phyloP scores from a whole-genome alignment of 2,113 vertebrate species.

The Mugil cephalus region DNA sequence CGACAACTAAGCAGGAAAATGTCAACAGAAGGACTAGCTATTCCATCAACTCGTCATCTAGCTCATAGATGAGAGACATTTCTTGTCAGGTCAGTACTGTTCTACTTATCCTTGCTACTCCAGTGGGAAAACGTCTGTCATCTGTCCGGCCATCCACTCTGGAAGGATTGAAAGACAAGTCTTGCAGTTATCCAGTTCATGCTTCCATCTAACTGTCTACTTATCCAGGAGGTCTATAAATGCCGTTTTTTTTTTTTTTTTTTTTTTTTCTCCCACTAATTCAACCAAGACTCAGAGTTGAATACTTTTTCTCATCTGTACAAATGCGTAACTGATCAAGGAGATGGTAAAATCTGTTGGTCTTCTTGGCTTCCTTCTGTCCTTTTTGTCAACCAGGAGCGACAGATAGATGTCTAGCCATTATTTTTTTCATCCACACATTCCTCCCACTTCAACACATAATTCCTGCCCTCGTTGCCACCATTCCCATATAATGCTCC shows the following conservation, averaged over 20 bases:
- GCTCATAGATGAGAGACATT: constrained; percentile 4
- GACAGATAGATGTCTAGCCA: constrained; percentile 55
- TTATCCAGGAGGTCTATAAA: constrained; percentile 3
- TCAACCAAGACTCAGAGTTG: neutral
- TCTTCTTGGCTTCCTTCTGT: neutral
- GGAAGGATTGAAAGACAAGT: constrained; percentile 45
- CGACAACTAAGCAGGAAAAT: constrained; percentile 20
- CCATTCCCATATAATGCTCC: constrained; percentile 66
- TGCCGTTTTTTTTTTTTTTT: neutral
- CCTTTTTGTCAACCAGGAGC: neutral
- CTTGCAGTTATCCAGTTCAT: constrained; percentile 9
- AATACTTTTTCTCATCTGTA: neutral
- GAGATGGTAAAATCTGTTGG: constrained; percentile 16
- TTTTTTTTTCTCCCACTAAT: too few relatives aligned
- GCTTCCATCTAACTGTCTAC: neutral
- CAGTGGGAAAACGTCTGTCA: constrained; percentile 25
- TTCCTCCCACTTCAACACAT: constrained; percentile 18
- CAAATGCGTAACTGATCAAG: constrained; percentile 24
- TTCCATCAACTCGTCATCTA: constrained; percentile 35
- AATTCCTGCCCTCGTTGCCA: constrained; percentile 35
- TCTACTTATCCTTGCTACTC: constrained; percentile 19
- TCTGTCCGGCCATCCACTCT: constrained; percentile 3
- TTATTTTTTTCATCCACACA: constrained; percentile 31
- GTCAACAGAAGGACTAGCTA: constrained; percentile 31
- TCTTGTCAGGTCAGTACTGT: constrained; percentile 12